Evolutionary conservation across 2,113 vertebrate genomes (phyloP), one percentile per base, ranked within the genome.

Genomic region (Forbesichthys papilliferus): DNA sequence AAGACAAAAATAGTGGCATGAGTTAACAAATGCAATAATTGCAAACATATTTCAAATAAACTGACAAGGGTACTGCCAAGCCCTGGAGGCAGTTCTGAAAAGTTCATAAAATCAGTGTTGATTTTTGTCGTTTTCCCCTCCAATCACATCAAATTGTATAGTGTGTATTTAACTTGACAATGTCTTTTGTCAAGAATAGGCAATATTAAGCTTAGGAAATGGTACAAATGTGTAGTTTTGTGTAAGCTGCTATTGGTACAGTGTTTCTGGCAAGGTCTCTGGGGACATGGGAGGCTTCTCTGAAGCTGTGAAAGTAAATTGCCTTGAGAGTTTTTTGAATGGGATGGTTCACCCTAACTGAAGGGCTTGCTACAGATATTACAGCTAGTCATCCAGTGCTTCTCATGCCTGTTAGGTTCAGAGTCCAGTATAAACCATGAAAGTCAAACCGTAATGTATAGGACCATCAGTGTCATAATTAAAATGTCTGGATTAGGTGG

Each of bases 1-100:
- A 80, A 85, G 77, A 84, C 75, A 84, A 62, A 84, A 90, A 86
- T 46, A 66, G 79, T 78, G 82, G 74, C 77, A 72, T 70, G 73
- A 85, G 83, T 86, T 89, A 85, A 87, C 80, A 90, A 87, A 89
- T 89, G 79, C 68, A 87, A 86, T 90, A 90, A 91, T 89, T 91
- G 85, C 81, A 86, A 84, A 84, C 81, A 86, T 88, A 84, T 74
- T 84, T 91, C 89, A 90, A 87, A 87, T 87, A 82, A 79, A 84
- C 85, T 88, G 86, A 88, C 87, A 88, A 79, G 75, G 78, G 80
- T 67, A 75, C 63, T 64, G 61, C 69, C 42, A 76, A 79, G 66
- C 63, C 73, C 77, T 52, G 0, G 8, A 84, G 88, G 86, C 81
- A 14, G 34, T 80, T 83, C 64, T 67, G 75, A 84, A 88, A 86